Evolutionary conservation across 2,888 invertebrate genomes (phyloP).

Genomic region (Lysandra coridon): DNA sequence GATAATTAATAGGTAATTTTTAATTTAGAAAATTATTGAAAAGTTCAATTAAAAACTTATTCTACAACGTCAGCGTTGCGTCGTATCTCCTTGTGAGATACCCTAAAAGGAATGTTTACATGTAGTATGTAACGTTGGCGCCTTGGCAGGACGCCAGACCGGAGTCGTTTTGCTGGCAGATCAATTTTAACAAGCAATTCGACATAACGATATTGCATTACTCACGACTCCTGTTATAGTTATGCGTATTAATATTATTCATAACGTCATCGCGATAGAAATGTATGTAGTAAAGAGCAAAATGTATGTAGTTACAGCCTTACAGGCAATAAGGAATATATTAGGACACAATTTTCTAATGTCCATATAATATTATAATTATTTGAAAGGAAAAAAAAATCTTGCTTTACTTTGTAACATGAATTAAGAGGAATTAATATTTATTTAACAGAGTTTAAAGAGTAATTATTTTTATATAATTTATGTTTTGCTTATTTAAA

Average conservation of each 20-base stretch:
- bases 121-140: slow-evolving; percentile 42
- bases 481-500: no score
- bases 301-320: not conserved
- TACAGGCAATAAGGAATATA: not conserved
- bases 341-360: no score
- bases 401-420: no score
- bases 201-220: slow-evolving; percentile 16
- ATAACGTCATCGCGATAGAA: not conserved
- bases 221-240: not conserved
- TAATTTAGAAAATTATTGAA: no score
- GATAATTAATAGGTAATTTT: no score
- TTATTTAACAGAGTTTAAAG: no score
- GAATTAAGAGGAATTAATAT: no score
- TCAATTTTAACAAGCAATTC: slow-evolving; percentile 20
- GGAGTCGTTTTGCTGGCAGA: slow-evolving; percentile 34
- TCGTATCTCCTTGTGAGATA: not conserved
- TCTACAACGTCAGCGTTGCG: no score
- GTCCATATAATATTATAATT: no score
- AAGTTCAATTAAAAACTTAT: no score
- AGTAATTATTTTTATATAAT: no score
- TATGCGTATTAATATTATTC: not conserved
- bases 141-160: slow-evolving; percentile 57
- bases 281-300: not conserved
- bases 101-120: not conserved
- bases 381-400: no score